phyloP scores from a whole-genome alignment of 2,113 vertebrate genomes.

The Alligator sinensis region DNA sequence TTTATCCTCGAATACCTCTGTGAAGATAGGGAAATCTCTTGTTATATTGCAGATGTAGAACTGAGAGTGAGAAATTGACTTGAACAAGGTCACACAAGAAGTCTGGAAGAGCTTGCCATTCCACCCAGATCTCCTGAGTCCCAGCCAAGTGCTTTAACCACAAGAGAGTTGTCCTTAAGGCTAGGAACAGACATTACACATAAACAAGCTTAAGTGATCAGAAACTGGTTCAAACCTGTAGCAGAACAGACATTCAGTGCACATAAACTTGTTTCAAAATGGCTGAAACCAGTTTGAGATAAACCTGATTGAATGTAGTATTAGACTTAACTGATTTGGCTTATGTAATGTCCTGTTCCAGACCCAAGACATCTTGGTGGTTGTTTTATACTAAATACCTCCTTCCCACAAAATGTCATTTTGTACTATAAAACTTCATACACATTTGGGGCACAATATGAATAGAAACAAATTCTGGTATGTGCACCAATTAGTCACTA shows the following conservation, averaged over 20 bases:
- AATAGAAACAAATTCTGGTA: not conserved
- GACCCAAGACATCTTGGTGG: not conserved
- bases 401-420: not conserved
- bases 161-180: not conserved
- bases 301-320: no score
- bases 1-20: constrained; percentile 5
- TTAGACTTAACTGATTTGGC: no score
- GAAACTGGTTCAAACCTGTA: no score
- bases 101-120: not conserved
- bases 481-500: not conserved
- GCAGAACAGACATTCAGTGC: no score
- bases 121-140: not conserved
- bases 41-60: not conserved
- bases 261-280: no score
- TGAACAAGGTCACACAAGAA: not conserved
- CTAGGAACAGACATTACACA: not conserved
- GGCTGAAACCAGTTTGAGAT: no score
- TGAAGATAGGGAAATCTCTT: not conserved
- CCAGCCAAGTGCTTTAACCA: not conserved
- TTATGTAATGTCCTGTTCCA: no score
- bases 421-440: not conserved
- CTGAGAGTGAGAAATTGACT: not conserved
- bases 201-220: no score
- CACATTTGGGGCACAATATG: not conserved
- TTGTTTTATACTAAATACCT: not conserved